Conservation (phyloP, 2,888 invertebrate species). For the Plusia festucae region DNA sequence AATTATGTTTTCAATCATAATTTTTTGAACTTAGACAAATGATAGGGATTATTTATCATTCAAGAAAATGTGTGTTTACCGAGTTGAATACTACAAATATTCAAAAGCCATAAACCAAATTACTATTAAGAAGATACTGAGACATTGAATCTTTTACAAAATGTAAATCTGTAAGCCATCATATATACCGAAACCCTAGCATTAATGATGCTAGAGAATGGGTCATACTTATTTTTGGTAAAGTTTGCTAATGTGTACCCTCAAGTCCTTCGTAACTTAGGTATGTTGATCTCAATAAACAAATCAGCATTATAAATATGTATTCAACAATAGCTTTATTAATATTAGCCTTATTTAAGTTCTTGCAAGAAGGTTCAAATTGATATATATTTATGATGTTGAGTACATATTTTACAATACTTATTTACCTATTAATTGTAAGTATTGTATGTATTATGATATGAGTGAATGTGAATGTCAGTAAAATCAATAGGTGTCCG, state of each 20-base stretch:
- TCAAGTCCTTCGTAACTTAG: constrained; percentile 24
- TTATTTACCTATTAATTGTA: background rate
- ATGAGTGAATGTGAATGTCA: constrained; percentile 26
- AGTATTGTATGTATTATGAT: constrained; percentile 10
- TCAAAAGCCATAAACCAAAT: too few species aligned
- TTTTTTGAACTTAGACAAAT: constrained; percentile 15
- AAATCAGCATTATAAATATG: constrained; percentile 52
- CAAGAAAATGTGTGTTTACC: constrained; percentile 5
- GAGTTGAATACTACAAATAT: background rate
- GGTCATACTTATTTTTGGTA: background rate
- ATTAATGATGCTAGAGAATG: background rate
- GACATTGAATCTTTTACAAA: too few species aligned
- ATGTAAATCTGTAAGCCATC: too few species aligned
- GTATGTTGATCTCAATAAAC: constrained; percentile 53
- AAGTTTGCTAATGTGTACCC: constrained; percentile 6
- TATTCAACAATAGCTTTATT: constrained; percentile 15
- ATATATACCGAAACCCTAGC: too few species aligned
- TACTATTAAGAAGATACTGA: too few species aligned
- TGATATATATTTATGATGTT: constrained; percentile 48
- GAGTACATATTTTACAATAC: constrained; percentile 25
- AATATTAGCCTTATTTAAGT: constrained; percentile 11
- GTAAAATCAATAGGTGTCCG: constrained; percentile 21
- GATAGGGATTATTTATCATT: constrained; percentile 11
- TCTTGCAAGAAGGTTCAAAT: constrained; percentile 13
- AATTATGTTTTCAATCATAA: constrained; percentile 18